Evolutionary conservation across 2,888 invertebrate genomes (phyloP).

Genomic region (Antitype chi): DNA sequence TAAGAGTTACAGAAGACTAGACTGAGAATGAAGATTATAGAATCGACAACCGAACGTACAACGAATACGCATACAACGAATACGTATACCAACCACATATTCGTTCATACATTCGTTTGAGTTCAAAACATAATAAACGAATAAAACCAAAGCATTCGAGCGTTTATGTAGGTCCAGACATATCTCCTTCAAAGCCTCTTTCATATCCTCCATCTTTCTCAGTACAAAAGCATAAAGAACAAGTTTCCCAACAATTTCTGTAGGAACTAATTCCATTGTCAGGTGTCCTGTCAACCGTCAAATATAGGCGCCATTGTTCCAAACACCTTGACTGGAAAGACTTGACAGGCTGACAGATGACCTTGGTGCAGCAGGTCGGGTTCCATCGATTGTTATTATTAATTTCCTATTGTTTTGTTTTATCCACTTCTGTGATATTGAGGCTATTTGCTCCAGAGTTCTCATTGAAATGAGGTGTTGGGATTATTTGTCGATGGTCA

Average conservation of each 20-base stretch:
- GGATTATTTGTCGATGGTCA: neutral
- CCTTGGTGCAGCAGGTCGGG: slow-evolving; percentile 49
- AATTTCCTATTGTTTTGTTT: slow-evolving; percentile 24
- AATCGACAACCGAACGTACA: too few relatives aligned
- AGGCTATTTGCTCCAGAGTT: neutral
- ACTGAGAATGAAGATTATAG: neutral
- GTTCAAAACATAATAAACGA: neutral
- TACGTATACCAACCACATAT: neutral
- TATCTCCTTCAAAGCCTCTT: neutral
- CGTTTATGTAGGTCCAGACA: neutral
- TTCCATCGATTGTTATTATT: slow-evolving; percentile 41
- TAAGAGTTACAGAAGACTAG: too few relatives aligned
- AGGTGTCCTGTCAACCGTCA: slow-evolving; percentile 61
- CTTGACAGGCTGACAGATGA: slow-evolving; percentile 44
- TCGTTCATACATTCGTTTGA: neutral
- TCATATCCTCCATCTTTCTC: neutral
- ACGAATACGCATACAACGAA: neutral
- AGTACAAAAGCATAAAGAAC: slow-evolving; percentile 17
- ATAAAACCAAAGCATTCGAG: neutral
- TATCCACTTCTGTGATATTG: neutral
- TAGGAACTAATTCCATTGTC: slow-evolving; percentile 52
- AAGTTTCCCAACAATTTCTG: slow-evolving; percentile 26
- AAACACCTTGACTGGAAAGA: slow-evolving; percentile 36
- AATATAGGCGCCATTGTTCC: slow-evolving; percentile 57
- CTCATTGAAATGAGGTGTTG: neutral